phyloP scores from a whole-genome alignment of 2,888 invertebrate genomes.

The Maniola hyperantus region DNA sequence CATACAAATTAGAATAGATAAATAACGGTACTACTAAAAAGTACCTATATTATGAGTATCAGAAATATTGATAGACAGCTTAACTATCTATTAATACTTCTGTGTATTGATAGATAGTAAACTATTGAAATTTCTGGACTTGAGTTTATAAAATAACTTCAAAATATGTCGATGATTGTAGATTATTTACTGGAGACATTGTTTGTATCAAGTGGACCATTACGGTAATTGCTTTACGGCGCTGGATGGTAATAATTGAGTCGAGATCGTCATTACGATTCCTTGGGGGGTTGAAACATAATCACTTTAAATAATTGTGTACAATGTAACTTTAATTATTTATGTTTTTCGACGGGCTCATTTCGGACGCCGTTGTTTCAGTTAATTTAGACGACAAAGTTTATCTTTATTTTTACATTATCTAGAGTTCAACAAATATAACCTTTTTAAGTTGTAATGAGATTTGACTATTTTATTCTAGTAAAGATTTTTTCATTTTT shows the following conservation, averaged over 20 bases:
- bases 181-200: slow-evolving; percentile 67
- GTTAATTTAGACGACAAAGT: not conserved
- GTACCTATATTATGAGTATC: no score
- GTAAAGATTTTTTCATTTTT: not conserved
- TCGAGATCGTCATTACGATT: slow-evolving; percentile 57
- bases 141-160: slow-evolving; percentile 18
- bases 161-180: slow-evolving; percentile 35
- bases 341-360: slow-evolving; percentile 31
- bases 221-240: slow-evolving; percentile 71
- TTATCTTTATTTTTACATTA: not conserved
- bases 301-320: slow-evolving; percentile 47
- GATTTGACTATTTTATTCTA: not conserved
- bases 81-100: not conserved
- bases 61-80: no score
- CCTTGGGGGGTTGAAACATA: slow-evolving; percentile 46
- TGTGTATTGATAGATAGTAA: not conserved
- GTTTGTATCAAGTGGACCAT: slow-evolving; percentile 68
- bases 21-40: no score
- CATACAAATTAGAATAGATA: no score
- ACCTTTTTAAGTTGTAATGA: not conserved
- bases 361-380: slow-evolving; percentile 1
- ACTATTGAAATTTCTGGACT: slow-evolving; percentile 7
- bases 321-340: slow-evolving; percentile 39
- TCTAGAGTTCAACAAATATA: not conserved
- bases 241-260: slow-evolving; percentile 58